Percentiles rank a stretch among this genome's conserved stretches.
These are phyloP conservation scores for Phytoseiulus persimilis DNA, from an alignment of 2,888 invertebrate species.

Conservation along the genomic window DNA sequence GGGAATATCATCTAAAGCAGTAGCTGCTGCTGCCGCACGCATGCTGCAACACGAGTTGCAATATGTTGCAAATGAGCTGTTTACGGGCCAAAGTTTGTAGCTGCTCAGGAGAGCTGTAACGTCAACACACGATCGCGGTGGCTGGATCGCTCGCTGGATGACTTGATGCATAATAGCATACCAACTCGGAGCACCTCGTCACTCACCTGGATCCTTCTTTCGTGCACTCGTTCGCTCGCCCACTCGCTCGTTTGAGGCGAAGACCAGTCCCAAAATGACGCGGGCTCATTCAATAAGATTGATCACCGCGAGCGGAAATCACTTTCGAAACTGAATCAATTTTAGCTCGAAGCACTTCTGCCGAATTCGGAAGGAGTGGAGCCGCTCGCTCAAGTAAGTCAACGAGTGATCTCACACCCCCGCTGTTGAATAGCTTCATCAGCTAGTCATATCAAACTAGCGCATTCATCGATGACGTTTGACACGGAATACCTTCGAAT, in stretches of 20 bases:
- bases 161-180: slow-evolving; percentile 5
- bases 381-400: neutral
- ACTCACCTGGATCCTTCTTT: neutral
- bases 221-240: neutral
- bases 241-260: neutral
- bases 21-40: slow-evolving; percentile 1
- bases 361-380: neutral
- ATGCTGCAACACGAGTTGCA: slow-evolving; percentile 25
- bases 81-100: slow-evolving; percentile 10
- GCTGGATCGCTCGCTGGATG: neutral
- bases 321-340: neutral
- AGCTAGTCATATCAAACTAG: too few relatives aligned
- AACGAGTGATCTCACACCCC: neutral
- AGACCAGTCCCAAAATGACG: neutral
- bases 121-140: slow-evolving; percentile 14
- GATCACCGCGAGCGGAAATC: neutral
- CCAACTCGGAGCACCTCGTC: neutral
- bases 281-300: neutral
- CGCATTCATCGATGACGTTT: too few relatives aligned
- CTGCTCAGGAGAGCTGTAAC: neutral
- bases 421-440: too few relatives aligned
- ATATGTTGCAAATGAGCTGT: slow-evolving; percentile 38
- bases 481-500: too few relatives aligned
- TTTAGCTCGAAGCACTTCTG: neutral
- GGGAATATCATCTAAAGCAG: neutral